These are phyloP conservation scores for Hydriomena furcata DNA, from an alignment of 2,888 invertebrate genomes.

Conservation along the genomic window DNA sequence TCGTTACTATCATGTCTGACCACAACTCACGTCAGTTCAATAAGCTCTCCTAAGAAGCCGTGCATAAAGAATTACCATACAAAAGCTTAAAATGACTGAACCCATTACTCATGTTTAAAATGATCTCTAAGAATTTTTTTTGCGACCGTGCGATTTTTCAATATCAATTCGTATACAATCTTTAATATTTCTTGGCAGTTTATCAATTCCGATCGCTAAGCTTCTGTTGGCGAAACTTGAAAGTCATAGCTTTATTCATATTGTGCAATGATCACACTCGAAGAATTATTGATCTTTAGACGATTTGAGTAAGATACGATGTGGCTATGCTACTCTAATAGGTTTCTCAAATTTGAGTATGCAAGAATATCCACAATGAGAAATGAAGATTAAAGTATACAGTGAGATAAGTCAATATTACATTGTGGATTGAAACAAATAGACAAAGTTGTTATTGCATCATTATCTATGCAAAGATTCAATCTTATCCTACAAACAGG, in stretches of 20 bases:
- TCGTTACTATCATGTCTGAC: neutral
- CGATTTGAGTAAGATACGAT: no score
- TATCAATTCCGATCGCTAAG: neutral
- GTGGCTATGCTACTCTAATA: no score
- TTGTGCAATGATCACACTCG: neutral
- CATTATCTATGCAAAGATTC: no score
- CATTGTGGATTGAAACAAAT: no score
- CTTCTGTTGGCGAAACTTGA: neutral
- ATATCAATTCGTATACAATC: neutral
- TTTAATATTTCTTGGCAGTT: neutral
- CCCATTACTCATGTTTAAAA: slow-evolving; percentile 3
- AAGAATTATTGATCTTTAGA: no score
- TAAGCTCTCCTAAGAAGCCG: slow-evolving; percentile 20
- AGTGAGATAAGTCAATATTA: no score
- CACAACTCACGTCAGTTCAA: slow-evolving; percentile 6
- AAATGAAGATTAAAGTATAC: no score
- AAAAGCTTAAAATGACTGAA: slow-evolving; percentile 15
- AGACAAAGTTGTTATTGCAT: no score
- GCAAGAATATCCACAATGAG: no score
- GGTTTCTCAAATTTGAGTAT: no score
- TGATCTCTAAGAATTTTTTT: slow-evolving; percentile 3
- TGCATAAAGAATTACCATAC: slow-evolving; percentile 19
- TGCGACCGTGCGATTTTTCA: neutral
- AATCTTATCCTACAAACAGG: slow-evolving; percentile 12
- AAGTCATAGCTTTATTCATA: neutral